phyloP scores from a whole-genome alignment of 92 coral and sea anemone species.

The Parazoanthus swiftii region DNA sequence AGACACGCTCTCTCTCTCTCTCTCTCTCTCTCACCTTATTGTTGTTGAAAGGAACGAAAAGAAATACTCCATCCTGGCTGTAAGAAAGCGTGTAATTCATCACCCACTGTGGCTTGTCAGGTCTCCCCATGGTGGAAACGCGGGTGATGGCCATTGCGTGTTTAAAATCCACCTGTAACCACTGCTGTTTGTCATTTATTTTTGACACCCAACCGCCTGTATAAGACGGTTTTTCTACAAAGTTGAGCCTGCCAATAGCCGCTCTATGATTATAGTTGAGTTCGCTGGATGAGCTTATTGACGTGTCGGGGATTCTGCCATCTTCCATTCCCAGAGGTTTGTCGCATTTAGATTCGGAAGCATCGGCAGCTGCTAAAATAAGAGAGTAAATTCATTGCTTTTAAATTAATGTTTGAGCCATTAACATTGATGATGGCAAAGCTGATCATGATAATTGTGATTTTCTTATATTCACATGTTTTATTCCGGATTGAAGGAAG shows the following conservation, averaged over 20 bases:
- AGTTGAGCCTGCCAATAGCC: slow-evolving; percentile 2
- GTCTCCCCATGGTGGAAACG: slow-evolving; percentile 35
- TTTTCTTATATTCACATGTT: too few species aligned
- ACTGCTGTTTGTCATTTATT: background rate
- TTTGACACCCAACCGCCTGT: slow-evolving; percentile 22
- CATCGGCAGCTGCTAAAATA: background rate
- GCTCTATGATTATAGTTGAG: background rate
- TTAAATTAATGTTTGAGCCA: too few species aligned
- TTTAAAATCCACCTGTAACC: slow-evolving; percentile 40
- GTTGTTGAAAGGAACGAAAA: background rate
- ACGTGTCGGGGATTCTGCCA: slow-evolving; percentile 27
- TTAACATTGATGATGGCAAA: too few species aligned
- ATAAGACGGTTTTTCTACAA: too few species aligned
- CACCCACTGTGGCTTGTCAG: background rate
- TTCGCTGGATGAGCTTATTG: slow-evolving; percentile 26
- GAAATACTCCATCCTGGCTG: slow-evolving; percentile 34
- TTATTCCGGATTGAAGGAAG: too few species aligned
- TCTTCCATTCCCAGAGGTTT: slow-evolving; percentile 37
- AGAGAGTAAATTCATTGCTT: background rate
- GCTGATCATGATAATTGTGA: too few species aligned
- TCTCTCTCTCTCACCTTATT: background rate
- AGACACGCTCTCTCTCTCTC: too few species aligned
- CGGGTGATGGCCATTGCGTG: slow-evolving; percentile 5
- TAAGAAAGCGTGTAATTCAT: slow-evolving; percentile 4
- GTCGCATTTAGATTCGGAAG: background rate